Conservation (phyloP, 2,888 invertebrate species). For the Xestia xanthographa region DNA sequence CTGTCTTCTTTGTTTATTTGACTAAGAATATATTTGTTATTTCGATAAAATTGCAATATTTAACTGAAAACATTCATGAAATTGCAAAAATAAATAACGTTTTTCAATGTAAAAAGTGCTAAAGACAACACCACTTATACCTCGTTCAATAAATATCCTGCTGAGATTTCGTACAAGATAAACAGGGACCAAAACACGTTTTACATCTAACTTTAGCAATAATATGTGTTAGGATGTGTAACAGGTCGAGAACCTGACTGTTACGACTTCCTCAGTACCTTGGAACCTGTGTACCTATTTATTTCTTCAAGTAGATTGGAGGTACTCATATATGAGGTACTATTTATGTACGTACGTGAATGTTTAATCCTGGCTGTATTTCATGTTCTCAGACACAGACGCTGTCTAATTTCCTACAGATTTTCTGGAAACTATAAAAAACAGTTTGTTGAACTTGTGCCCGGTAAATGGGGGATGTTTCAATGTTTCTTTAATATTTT, state of each 20-base stretch:
- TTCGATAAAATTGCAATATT: not conserved
- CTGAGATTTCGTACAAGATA: conserved; percentile 13
- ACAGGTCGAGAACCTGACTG: conserved; percentile 20
- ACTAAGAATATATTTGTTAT: not conserved
- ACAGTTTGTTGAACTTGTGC: not conserved
- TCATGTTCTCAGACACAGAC: not conserved
- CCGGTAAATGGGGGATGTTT: not conserved
- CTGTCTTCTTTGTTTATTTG: not conserved
- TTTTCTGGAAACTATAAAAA: not conserved
- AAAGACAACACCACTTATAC: not conserved
- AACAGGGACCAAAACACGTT: conserved; percentile 49
- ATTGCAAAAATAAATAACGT: not conserved
- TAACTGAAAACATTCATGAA: not conserved
- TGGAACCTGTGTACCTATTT: conserved; percentile 4
- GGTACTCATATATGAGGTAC: not conserved
- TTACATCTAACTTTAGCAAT: conserved; percentile 24
- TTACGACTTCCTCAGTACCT: conserved; percentile 48
- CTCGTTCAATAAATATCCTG: conserved; percentile 16
- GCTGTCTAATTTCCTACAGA: not conserved
- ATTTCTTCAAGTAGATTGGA: conserved; percentile 6
- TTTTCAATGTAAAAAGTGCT: not conserved
- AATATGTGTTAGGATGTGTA: conserved; percentile 31
- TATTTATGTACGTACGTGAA: not conserved
- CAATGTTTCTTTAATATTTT: not conserved
- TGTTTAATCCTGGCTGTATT: not conserved